Evolutionary conservation across 30 jellyfish, hydroid and myxozoan species (phyloP), one percentile per base, ranked within the genome.

Genomic region (Pelagia noctiluca): DNA sequence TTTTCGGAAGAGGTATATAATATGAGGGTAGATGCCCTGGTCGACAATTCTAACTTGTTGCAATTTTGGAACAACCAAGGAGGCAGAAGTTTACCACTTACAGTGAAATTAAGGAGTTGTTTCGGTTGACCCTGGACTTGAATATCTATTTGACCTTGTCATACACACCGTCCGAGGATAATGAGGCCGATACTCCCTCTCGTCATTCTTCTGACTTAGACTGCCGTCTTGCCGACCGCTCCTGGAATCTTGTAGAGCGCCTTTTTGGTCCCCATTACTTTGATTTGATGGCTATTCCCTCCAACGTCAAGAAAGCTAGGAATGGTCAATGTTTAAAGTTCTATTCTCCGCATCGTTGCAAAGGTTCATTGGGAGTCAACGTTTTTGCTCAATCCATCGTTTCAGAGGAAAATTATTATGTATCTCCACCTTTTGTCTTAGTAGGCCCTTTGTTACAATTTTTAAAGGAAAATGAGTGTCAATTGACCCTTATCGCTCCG

Each of bases 1-100:
- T 61, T 61, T 31, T n/a, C 74, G 25, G 25, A 26, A 18, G 74
- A 61, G 18, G 25, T 61, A 26, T 18, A 2, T 19, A 61, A 61
- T n/a, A 21, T 30, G 18, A 18, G 35, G 30, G 74, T 61, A 19
- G 74, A 61, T 61, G 74, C 74, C 10, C 26, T 19, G 19, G 74
- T 61, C 35, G 66, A 1, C 66, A 50, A 1, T 29, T 3, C n/a
- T 19, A 50, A 50, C 10, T 29, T 50, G 66, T 19, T 61, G 21
- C 22, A 28, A 3, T 28, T 32, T 32, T 42, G 57, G 57, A 61
- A 42, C 16, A 42, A 42, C 16, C 57, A 42, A 42, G 57, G 57
- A 5, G 57, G 57, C 16, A 42, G 16, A 42, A 42, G 16, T 16
- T 42, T 42, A 16, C 57, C 57, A 8, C 16, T 42, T 5, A 8